Evolutionary conservation across 2,113 vertebrate genomes (phyloP).

Genomic region (Vidua macroura): DNA sequence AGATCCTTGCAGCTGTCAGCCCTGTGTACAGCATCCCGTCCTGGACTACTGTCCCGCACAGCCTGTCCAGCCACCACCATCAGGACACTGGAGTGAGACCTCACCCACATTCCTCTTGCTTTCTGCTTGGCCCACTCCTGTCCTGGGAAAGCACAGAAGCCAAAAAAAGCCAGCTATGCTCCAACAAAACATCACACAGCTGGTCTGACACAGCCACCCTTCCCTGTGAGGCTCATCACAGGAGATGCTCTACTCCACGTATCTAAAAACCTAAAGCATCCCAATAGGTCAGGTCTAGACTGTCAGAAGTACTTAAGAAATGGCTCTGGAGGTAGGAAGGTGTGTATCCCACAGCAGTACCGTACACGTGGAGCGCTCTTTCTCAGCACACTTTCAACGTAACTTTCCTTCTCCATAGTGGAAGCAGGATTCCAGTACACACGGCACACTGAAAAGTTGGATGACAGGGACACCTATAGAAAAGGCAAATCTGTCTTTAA

Average conservation of each 20-base stretch:
- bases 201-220: not conserved
- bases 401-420: constrained; percentile 43
- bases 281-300: not conserved
- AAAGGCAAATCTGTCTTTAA: not conserved
- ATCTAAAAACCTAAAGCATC: not conserved
- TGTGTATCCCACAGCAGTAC: constrained; percentile 36
- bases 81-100: not conserved
- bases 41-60: not conserved
- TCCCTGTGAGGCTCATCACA: not conserved
- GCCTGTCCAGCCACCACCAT: not conserved
- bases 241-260: not conserved
- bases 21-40: not conserved
- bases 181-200: not conserved
- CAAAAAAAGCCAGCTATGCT: not conserved
- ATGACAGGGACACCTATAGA: constrained; percentile 77
- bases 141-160: not conserved
- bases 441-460: constrained; percentile 78
- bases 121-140: not conserved
- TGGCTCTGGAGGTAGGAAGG: not conserved
- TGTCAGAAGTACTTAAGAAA: not conserved
- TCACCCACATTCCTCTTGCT: not conserved
- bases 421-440: constrained; percentile 79
- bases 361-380: constrained; percentile 73
- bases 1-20: not conserved
- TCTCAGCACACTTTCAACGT: constrained; percentile 57